Conservation (phyloP, 1,140 invertebrate species). For the Sminthurinus signatus region DNA sequence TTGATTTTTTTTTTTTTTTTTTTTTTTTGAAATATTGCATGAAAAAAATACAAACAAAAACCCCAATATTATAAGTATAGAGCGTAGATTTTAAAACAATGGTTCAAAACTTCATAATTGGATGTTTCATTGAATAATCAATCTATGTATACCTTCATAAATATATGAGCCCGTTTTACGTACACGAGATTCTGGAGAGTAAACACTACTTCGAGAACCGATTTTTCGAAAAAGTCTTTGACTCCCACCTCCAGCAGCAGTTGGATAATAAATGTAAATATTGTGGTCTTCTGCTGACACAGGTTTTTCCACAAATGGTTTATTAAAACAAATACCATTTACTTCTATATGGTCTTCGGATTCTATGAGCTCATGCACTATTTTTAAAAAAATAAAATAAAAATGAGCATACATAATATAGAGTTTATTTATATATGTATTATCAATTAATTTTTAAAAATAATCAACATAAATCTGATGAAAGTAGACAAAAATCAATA, state of each 20-base stretch:
- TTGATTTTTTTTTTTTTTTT: too few species aligned
- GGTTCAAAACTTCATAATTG: too few species aligned
- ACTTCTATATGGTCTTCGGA: constrained; percentile 98
- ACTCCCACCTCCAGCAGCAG: constrained; percentile 93
- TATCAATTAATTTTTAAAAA: too few species aligned
- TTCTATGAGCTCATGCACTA: constrained; percentile 88
- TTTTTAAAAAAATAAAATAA: constrained; percentile 34
- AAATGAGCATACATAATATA: too few species aligned
- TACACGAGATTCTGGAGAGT: constrained; percentile 92
- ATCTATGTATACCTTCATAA: constrained; percentile 45
- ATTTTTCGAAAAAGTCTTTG: constrained; percentile 98
- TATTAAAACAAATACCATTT: constrained; percentile 93
- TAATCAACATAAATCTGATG: too few species aligned
- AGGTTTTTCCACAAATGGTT: constrained; percentile 99
- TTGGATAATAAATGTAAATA: constrained; percentile 99
- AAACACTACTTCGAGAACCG: constrained; percentile 95
- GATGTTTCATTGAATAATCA: too few species aligned
- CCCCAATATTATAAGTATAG: too few species aligned
- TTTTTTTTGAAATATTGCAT: too few species aligned
- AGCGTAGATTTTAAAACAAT: too few species aligned
- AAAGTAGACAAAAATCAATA: not conserved
- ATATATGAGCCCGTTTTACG: constrained; percentile 79
- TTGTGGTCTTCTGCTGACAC: constrained; percentile 99
- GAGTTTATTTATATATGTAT: not conserved
- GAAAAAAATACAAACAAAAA: not conserved